These are phyloP conservation scores for Rhinopomastus cyanomelas DNA, from an alignment of 2,113 vertebrate species.

Conservation along the genomic window DNA sequence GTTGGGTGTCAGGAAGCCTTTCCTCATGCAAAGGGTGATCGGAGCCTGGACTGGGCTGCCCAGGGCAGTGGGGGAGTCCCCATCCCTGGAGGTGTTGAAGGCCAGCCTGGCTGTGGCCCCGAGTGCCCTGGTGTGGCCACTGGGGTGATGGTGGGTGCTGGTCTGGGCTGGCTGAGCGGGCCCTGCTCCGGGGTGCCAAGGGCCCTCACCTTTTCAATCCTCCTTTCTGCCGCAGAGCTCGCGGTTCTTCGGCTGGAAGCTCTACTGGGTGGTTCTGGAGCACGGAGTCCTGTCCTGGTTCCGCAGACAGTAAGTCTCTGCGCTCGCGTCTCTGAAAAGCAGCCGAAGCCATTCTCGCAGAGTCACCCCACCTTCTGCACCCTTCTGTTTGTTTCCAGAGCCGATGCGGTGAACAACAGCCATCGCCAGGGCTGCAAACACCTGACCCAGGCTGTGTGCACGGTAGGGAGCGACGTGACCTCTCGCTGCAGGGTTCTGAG, in stretches of 20 bases:
- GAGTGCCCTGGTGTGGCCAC: too few relatives aligned
- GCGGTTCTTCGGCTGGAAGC: conserved; percentile 88
- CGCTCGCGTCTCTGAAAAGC: neutral
- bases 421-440: conserved; percentile 91
- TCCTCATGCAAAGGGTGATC: too few relatives aligned
- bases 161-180: too few relatives aligned
- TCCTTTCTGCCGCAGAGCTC: conserved; percentile 76
- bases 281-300: conserved; percentile 92
- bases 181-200: too few relatives aligned
- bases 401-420: conserved; percentile 80
- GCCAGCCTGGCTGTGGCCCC: too few relatives aligned
- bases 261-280: conserved; percentile 89
- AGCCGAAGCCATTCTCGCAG: neutral
- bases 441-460: conserved; percentile 88
- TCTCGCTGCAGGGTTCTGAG: neutral
- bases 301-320: conserved; percentile 85
- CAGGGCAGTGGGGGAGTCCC: too few relatives aligned
- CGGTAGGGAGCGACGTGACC: conserved; percentile 76
- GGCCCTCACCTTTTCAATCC: too few relatives aligned
- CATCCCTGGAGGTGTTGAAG: too few relatives aligned
- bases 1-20: too few relatives aligned
- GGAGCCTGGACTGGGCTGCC: too few relatives aligned
- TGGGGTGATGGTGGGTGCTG: too few relatives aligned
- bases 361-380: neutral
- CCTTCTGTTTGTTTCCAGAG: conserved; percentile 77